phyloP scores from a whole-genome alignment of 2,797 vertebrate genomes.

The Semotilus atromaculatus region DNA sequence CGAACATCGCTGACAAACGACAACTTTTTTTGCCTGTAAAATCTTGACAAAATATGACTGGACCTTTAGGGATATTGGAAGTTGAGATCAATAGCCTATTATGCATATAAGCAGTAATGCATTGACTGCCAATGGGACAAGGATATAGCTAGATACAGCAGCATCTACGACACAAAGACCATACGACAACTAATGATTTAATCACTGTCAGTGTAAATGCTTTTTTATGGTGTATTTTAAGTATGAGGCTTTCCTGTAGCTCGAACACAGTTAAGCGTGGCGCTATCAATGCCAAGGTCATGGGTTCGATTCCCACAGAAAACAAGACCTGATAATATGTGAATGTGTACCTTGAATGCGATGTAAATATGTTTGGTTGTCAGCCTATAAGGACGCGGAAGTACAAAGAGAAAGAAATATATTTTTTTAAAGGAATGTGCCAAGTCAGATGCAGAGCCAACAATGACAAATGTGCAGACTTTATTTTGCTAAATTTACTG shows the following conservation, averaged over 20 bases:
- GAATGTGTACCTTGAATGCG: neutral
- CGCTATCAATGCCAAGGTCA: neutral
- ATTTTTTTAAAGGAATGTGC: constrained; percentile 21
- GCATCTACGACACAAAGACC: too few species aligned
- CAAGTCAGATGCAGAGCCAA: constrained; percentile 30
- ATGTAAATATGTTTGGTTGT: constrained; percentile 39
- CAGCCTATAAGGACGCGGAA: constrained; percentile 45
- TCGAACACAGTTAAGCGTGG: too few species aligned
- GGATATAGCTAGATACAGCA: neutral
- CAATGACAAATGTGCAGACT: constrained; percentile 9
- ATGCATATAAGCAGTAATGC: too few species aligned
- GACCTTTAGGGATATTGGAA: too few species aligned
- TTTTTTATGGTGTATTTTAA: neutral
- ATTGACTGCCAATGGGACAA: too few species aligned
- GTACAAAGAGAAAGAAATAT: constrained; percentile 35
- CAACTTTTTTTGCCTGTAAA: too few species aligned
- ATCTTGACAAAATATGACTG: too few species aligned
- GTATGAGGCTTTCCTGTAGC: too few species aligned
- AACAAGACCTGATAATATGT: neutral
- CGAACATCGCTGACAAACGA: neutral
- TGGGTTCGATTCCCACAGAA: neutral
- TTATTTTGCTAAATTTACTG: constrained; percentile 29
- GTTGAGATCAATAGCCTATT: too few species aligned
- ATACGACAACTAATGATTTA: neutral
- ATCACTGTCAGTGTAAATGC: neutral